These are phyloP conservation scores for Aphodius granarius DNA, from an alignment of 2,888 invertebrate genomes.

Conservation along the genomic window DNA sequence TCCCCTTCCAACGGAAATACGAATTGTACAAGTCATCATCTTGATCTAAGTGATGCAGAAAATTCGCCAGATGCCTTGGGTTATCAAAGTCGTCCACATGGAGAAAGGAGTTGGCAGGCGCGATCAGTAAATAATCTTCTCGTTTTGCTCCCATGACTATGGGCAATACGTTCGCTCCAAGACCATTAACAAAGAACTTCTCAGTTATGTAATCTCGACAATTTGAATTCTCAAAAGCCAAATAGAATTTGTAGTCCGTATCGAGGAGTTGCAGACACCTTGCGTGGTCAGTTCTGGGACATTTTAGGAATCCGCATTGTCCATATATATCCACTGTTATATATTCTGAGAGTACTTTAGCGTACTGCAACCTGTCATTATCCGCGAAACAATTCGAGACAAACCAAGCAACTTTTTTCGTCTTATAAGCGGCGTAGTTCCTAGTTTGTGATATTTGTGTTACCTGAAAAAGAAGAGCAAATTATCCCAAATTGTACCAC, in stretches of 20 bases:
- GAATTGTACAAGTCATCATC: conserved; percentile 91
- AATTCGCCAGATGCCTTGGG: conserved; percentile 83
- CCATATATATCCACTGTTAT: conserved; percentile 88
- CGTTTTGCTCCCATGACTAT: conserved; percentile 96
- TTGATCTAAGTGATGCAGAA: conserved; percentile 79
- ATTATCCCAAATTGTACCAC: too few relatives aligned
- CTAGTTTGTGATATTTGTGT: conserved; percentile 56
- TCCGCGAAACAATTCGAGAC: conserved; percentile 95
- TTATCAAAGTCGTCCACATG: conserved; percentile 94
- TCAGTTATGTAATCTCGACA: conserved; percentile 95
- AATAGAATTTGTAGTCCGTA: conserved; percentile 92
- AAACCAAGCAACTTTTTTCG: conserved; percentile 96
- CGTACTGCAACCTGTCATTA: conserved; percentile 86
- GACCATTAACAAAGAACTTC: conserved; percentile 93
- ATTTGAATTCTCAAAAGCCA: conserved; percentile 96
- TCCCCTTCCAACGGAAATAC: conserved; percentile 89
- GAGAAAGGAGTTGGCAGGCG: conserved; percentile 89
- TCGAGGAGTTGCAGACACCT: conserved; percentile 89
- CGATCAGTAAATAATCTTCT: conserved; percentile 84
- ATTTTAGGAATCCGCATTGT: conserved; percentile 81
- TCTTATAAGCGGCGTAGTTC: conserved; percentile 89
- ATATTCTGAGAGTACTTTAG: conserved; percentile 79
- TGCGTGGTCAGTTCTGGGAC: conserved; percentile 74
- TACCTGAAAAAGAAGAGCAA: conserved; percentile 37
- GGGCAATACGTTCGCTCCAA: conserved; percentile 83